phyloP scores from a whole-genome alignment of 2,113 vertebrate species.

The Esox niger region DNA sequence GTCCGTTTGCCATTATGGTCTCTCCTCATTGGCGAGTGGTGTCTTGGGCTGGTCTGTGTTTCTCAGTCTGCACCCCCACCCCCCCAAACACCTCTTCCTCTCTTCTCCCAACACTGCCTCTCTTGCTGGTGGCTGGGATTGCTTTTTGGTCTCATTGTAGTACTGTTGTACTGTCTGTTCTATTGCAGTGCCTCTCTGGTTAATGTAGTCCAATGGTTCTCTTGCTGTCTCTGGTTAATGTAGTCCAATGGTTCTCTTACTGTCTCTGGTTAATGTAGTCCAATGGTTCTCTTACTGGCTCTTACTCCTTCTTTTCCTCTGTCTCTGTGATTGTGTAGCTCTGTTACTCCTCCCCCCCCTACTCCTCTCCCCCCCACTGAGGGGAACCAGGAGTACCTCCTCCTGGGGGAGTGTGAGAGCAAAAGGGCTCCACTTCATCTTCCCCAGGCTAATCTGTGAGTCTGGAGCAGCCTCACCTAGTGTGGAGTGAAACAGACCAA shows the following conservation, averaged over 20 bases:
- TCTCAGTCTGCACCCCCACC: no score
- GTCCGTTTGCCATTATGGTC: neutral
- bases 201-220: neutral
- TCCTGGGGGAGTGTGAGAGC: conserved; percentile 98
- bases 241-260: no score
- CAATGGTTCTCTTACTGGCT: neutral
- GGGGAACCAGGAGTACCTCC: conserved; percentile 89
- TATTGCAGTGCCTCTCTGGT: conserved; percentile 10
- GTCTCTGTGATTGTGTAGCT: neutral
- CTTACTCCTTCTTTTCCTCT: conserved; percentile 21
- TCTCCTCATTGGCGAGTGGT: no score
- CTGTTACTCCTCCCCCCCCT: conserved; percentile 39
- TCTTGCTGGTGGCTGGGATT: no score
- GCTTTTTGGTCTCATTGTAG: no score
- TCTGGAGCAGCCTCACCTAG: conserved; percentile 70
- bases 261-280: neutral
- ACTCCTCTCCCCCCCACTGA: conserved; percentile 80
- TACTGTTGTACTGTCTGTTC: neutral
- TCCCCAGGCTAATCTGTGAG: conserved; percentile 87
- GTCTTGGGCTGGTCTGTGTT: neutral
- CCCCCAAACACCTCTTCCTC: neutral
- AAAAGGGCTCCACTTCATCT: conserved; percentile 83
- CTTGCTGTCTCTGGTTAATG: conserved; percentile 19
- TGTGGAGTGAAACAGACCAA: conserved; percentile 48
- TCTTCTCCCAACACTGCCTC: neutral